Percentiles rank a stretch among this genome's conserved stretches.
Conservation (phyloP, 2,888 invertebrate species). For the Rhopalosiphum nymphaeae region DNA sequence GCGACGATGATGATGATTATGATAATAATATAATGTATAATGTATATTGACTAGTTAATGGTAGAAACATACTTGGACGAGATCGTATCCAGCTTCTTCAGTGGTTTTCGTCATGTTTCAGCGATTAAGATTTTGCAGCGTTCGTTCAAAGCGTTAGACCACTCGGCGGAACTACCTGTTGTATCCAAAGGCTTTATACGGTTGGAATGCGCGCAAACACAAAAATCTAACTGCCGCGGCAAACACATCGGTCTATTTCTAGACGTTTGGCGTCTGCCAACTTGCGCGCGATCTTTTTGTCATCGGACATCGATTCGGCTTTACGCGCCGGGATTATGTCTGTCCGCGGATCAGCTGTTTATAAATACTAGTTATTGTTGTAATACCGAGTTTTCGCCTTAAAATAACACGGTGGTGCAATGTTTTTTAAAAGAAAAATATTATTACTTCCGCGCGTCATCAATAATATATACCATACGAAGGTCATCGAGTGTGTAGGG, state of each 20-base stretch:
- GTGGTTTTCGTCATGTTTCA: slow-evolving; percentile 52
- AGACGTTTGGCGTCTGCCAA: slow-evolving; percentile 53
- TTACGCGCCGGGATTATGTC: slow-evolving; percentile 10
- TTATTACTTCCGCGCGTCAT: slow-evolving; percentile 57
- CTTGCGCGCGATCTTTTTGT: slow-evolving; percentile 24
- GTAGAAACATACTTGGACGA: slow-evolving; percentile 38
- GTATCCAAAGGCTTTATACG: neutral
- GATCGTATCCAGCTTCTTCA: slow-evolving; percentile 56
- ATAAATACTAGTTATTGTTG: slow-evolving; percentile 17
- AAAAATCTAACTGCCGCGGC: slow-evolving; percentile 44
- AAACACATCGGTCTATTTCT: slow-evolving; percentile 58
- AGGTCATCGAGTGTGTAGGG: slow-evolving; percentile 29
- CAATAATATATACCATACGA: neutral
- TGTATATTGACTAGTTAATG: neutral
- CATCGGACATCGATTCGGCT: slow-evolving; percentile 28
- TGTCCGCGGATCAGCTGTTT: slow-evolving; percentile 24
- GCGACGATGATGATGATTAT: neutral
- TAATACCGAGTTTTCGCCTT: slow-evolving; percentile 35
- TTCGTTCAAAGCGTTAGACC: neutral
- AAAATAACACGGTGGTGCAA: slow-evolving; percentile 43
- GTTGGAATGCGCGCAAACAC: slow-evolving; percentile 1
- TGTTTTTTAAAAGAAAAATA: slow-evolving; percentile 9
- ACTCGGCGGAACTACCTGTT: slow-evolving; percentile 42
- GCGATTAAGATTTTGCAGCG: neutral
- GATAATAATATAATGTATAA: neutral